Evolutionary conservation across 1,140 invertebrate species (phyloP).

Genomic region (Heterodera carotae): DNA sequence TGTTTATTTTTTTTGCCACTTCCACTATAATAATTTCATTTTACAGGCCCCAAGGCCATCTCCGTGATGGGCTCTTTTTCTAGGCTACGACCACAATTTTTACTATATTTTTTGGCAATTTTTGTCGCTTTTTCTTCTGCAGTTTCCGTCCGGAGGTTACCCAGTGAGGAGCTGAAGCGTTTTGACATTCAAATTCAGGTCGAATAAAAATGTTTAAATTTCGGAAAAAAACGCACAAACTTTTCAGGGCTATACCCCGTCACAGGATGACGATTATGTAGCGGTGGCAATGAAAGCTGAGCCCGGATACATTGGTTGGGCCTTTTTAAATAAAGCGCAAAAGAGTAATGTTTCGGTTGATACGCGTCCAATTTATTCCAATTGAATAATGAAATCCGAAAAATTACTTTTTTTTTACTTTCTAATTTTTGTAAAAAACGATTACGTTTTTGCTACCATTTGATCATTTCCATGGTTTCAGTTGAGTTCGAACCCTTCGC

Average conservation of each 20-base stretch:
- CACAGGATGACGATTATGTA: conserved; percentile 52
- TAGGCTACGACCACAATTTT: not conserved
- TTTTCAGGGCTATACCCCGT: conserved; percentile 51
- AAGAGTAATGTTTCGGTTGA: no score
- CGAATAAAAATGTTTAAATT: not conserved
- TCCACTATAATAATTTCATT: no score
- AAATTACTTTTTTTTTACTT: conserved; percentile 23
- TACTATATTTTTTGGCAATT: not conserved
- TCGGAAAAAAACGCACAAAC: conserved; percentile 32
- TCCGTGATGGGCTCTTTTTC: not conserved
- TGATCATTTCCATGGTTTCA: no score
- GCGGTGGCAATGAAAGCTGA: conserved; percentile 55
- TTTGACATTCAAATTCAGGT: conserved; percentile 18
- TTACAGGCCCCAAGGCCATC: not conserved
- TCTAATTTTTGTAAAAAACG: no score
- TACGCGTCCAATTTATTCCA: no score
- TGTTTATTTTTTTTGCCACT: no score
- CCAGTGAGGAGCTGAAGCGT: not conserved
- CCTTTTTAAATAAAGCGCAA: no score
- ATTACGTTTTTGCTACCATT: no score
- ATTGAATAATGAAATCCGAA: conserved; percentile 29
- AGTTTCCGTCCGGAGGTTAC: not conserved
- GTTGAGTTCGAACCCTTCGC: conserved; percentile 63
- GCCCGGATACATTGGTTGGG: conserved; percentile 61
- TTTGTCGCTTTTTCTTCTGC: not conserved